Conservation (phyloP, 1,140 invertebrate genomes). For the Apocrypta bakeri region DNA sequence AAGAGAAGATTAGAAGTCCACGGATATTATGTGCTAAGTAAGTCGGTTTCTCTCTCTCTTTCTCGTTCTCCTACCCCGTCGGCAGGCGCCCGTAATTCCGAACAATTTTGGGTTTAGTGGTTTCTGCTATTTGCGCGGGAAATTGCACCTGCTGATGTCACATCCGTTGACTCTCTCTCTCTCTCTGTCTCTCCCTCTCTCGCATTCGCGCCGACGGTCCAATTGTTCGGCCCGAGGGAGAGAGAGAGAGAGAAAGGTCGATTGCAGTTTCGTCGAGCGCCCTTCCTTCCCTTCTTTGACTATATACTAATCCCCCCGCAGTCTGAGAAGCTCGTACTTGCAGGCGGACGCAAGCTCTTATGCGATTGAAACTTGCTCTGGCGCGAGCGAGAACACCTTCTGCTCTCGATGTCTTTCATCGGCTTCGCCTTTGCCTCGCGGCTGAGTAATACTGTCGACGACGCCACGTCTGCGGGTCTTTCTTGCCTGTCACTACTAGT, state of each 20-base stretch:
- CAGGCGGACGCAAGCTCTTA: background rate
- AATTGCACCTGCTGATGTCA: conserved; percentile 72
- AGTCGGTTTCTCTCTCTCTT: conserved; percentile 53
- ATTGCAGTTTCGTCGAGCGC: conserved; percentile 40
- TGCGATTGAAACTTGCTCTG: conserved; percentile 51
- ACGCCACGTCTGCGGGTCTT: background rate
- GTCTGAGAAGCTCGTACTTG: background rate
- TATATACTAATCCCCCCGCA: conserved; percentile 10
- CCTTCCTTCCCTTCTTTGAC: background rate
- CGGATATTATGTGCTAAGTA: conserved; percentile 65
- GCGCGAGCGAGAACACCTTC: conserved; percentile 37
- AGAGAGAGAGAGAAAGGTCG: conserved; percentile 38
- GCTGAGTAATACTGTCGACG: background rate
- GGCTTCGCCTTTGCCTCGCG: conserved; percentile 9
- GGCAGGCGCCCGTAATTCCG: conserved; percentile 64
- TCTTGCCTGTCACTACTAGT: background rate
- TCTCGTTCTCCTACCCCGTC: conserved; percentile 7
- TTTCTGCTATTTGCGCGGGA: conserved; percentile 71
- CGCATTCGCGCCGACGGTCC: conserved; percentile 8
- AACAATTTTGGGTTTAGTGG: conserved; percentile 71
- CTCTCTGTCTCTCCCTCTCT: conserved; percentile 54
- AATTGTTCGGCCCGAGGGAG: conserved; percentile 32
- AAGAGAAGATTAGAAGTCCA: conserved; percentile 48
- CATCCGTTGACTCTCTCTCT: conserved; percentile 64
- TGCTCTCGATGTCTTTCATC: conserved; percentile 28